Conservation (phyloP, 2,113 vertebrate genomes). For the Picathartes gymnocephalus region DNA sequence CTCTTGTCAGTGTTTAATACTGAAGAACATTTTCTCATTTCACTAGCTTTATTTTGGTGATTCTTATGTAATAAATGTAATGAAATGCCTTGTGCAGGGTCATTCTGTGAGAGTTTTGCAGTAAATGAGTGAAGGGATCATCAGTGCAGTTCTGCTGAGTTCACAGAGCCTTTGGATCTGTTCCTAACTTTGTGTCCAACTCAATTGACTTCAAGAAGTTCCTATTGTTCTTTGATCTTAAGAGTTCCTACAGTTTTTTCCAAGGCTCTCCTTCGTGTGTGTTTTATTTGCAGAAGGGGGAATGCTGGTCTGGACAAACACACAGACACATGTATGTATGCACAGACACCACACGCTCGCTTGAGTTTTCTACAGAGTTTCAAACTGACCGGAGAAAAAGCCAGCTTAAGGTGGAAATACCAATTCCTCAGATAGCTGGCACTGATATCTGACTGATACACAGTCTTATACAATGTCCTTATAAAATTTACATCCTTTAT, state of each 20-base stretch:
- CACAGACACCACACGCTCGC: no score
- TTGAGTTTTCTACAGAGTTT: background rate
- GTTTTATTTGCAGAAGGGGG: background rate
- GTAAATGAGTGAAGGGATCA: background rate
- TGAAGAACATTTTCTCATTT: background rate
- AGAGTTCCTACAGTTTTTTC: background rate
- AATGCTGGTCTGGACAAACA: background rate
- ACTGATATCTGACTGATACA: background rate
- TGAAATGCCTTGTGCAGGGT: background rate
- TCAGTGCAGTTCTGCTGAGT: background rate
- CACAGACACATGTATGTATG: background rate
- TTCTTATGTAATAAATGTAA: background rate
- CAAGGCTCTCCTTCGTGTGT: background rate
- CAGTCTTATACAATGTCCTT: fast-evolving
- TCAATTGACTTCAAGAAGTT: background rate
- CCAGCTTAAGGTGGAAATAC: background rate
- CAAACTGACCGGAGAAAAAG: background rate
- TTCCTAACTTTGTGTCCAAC: background rate
- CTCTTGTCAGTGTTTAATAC: background rate
- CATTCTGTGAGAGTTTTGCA: background rate
- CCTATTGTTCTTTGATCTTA: background rate
- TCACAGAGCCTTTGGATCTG: background rate
- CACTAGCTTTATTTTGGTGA: background rate
- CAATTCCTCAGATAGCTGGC: background rate
- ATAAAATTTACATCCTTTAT: background rate